These are phyloP conservation scores for Amphibalanus amphitrite DNA, from an alignment of 1,140 invertebrate genomes.

Conservation along the genomic window DNA sequence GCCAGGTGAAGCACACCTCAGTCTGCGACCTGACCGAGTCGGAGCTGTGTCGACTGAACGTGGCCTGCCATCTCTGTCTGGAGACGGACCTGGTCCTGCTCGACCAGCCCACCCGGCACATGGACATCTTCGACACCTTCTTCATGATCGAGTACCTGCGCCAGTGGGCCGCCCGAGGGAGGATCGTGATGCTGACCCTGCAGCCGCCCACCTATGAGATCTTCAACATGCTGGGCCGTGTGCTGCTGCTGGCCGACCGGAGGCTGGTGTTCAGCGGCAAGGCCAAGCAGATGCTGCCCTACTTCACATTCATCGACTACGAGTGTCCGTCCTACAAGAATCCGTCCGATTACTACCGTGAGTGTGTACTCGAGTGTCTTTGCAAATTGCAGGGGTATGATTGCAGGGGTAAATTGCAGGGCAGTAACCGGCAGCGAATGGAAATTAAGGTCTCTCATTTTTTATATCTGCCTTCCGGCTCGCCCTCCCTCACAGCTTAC, in stretches of 20 bases:
- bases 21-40: conserved; percentile 63
- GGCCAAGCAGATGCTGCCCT: conserved; percentile 70
- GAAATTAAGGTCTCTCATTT: too few relatives aligned
- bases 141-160: conserved; percentile 83
- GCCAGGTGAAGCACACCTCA: conserved; percentile 58
- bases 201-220: conserved; percentile 91
- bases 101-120: conserved; percentile 74
- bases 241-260: conserved; percentile 69
- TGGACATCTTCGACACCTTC: conserved; percentile 93
- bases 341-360: conserved; percentile 87
- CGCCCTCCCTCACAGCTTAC: too few relatives aligned
- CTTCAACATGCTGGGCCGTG: conserved; percentile 77
- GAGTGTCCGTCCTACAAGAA: conserved; percentile 91
- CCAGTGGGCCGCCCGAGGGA: conserved; percentile 69
- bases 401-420: too few relatives aligned
- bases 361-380: too few relatives aligned
- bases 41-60: conserved; percentile 61
- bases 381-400: too few relatives aligned
- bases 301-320: conserved; percentile 84
- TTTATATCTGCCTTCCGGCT: too few relatives aligned
- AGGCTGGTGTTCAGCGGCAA: conserved; percentile 77
- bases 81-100: conserved; percentile 37
- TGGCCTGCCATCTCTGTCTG: conserved; percentile 69
- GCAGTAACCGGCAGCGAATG: too few relatives aligned
- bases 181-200: conserved; percentile 45